A percentile compares a stretch with the other conserved stretches of the same genome.
Evolutionary conservation across 2,888 invertebrate genomes (phyloP).

Genomic region (Anorthoa munda): DNA sequence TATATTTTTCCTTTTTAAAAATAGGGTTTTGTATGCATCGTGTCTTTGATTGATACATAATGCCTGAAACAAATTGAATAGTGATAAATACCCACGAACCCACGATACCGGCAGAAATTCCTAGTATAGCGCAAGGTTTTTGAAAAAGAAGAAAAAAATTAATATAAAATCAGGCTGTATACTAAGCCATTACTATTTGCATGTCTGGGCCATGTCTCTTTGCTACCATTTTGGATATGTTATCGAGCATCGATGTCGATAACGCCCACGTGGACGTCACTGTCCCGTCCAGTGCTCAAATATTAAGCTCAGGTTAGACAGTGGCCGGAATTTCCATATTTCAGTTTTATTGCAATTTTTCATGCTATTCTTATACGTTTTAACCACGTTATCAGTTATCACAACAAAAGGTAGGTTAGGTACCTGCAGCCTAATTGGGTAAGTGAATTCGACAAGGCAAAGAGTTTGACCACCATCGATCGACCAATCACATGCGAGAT

Average conservation of each 20-base stretch:
- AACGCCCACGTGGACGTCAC: conserved; percentile 56
- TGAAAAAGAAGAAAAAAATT: too few relatives aligned
- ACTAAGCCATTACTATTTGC: conserved; percentile 65
- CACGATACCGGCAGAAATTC: too few relatives aligned
- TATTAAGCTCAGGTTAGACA: conserved; percentile 28
- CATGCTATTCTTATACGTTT: too few relatives aligned
- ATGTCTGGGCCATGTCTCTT: conserved; percentile 66
- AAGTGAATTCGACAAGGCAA: too few relatives aligned
- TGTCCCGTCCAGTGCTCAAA: conserved; percentile 20
- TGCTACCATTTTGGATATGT: conserved; percentile 70
- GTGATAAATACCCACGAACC: too few relatives aligned
- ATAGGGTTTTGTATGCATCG: neutral
- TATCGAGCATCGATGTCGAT: conserved; percentile 64
- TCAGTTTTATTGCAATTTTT: too few relatives aligned
- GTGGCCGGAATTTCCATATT: neutral
- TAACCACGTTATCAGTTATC: neutral
- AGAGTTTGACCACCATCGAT: too few relatives aligned
- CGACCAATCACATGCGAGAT: too few relatives aligned
- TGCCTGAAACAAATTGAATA: neutral
- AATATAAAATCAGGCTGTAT: conserved; percentile 1
- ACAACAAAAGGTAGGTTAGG: neutral
- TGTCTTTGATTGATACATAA: neutral
- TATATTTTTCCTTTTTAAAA: too few relatives aligned
- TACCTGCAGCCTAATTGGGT: too few relatives aligned
- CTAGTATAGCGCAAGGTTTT: too few relatives aligned